phyloP scores from a whole-genome alignment of 2,113 vertebrate species.

The Chaetodon auriga region DNA sequence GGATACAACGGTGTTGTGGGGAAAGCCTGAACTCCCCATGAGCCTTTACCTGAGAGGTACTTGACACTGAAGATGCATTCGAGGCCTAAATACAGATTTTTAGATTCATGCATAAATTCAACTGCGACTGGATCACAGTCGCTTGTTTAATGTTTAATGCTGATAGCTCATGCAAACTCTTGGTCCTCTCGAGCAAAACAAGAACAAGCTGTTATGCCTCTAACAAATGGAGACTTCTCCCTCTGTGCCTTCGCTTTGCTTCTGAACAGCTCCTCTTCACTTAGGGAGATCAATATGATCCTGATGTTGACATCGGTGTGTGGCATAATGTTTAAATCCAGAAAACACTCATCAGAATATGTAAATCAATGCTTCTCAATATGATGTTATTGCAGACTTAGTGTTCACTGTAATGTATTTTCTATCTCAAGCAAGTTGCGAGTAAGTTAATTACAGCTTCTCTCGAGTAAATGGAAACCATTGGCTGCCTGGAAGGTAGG shows the following conservation, averaged over 20 bases:
- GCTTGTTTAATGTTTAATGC: neutral
- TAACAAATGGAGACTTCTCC: neutral
- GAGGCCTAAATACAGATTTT: conserved; percentile 8
- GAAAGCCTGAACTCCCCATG: neutral
- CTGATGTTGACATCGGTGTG: neutral
- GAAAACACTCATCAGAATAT: neutral
- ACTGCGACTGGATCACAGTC: neutral
- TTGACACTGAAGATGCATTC: conserved; percentile 2
- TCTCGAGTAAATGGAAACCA: neutral
- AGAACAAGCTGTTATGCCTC: conserved; percentile 4
- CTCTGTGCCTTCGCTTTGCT: neutral
- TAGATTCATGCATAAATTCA: neutral
- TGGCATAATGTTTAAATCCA: neutral
- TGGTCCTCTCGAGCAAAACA: neutral
- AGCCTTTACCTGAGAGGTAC: conserved; percentile 4
- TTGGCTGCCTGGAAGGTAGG: neutral
- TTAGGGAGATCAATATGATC: neutral
- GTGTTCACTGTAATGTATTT: neutral
- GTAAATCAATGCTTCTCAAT: neutral
- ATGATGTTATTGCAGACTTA: neutral
- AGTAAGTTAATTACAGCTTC: neutral
- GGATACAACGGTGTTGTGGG: neutral
- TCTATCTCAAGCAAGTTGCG: neutral
- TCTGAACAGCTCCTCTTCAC: neutral
- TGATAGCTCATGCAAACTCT: conserved; percentile 17